Evolutionary conservation across 2,888 invertebrate species (phyloP).

Genomic region (Bedellia somnulentella): DNA sequence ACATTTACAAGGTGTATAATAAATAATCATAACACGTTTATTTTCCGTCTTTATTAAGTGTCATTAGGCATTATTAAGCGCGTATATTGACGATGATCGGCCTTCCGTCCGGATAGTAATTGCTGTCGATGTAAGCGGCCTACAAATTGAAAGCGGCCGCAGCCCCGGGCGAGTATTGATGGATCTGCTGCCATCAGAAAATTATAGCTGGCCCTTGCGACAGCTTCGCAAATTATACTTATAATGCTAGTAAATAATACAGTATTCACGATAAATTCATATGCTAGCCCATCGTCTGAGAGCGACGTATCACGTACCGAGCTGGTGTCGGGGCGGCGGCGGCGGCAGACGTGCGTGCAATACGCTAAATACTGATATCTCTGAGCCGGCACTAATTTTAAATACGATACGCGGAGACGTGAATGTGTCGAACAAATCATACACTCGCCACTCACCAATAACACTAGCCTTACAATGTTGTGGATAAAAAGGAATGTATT

Average conservation of each 20-base stretch:
- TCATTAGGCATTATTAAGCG: slow-evolving; percentile 59
- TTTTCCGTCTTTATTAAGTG: slow-evolving; percentile 56
- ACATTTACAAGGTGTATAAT: slow-evolving; percentile 26
- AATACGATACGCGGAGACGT: neutral
- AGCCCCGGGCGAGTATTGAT: slow-evolving; percentile 53
- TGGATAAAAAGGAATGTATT: too few relatives aligned
- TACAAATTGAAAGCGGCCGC: slow-evolving; percentile 59
- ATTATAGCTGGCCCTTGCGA: slow-evolving; percentile 56
- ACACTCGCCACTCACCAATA: too few relatives aligned
- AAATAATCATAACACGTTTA: slow-evolving; percentile 53
- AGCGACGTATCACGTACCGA: neutral
- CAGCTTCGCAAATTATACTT: slow-evolving; percentile 60
- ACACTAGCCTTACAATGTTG: too few relatives aligned
- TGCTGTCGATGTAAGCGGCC: slow-evolving; percentile 51
- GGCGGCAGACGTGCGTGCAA: slow-evolving; percentile 8
- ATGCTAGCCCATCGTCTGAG: slow-evolving; percentile 24
- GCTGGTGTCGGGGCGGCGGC: neutral
- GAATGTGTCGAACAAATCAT: neutral
- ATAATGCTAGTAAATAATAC: slow-evolving; percentile 59
- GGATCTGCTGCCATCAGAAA: slow-evolving; percentile 57
- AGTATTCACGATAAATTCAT: slow-evolving; percentile 44
- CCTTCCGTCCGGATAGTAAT: slow-evolving; percentile 55
- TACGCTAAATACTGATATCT: slow-evolving; percentile 4
- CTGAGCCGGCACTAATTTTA: slow-evolving; percentile 4
- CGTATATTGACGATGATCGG: slow-evolving; percentile 52